Evolutionary conservation across 2,888 invertebrate species (phyloP).

Genomic region (Heliconius aoede): DNA sequence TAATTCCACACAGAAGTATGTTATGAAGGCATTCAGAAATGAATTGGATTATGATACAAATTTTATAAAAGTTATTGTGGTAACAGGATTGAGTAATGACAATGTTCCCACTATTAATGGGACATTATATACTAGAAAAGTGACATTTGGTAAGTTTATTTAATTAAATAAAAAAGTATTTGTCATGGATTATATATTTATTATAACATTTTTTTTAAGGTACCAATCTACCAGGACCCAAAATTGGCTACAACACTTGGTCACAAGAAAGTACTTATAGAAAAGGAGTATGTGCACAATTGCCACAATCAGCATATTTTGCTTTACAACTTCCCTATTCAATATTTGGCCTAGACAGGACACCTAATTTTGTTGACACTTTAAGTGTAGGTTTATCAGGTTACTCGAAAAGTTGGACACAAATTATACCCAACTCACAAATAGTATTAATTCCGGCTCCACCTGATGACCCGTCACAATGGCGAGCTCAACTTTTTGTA

Average conservation of each 20-base stretch:
- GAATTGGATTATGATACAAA: slow-evolving; percentile 96
- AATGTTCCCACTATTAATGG: slow-evolving; percentile 88
- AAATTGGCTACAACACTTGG: slow-evolving; percentile 92
- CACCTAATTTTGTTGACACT: slow-evolving; percentile 98
- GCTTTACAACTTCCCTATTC: slow-evolving; percentile 97
- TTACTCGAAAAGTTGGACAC: slow-evolving; percentile 90
- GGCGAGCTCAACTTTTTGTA: slow-evolving; percentile 96
- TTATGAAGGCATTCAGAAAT: slow-evolving; percentile 92
- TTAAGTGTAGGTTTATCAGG: slow-evolving; percentile 91
- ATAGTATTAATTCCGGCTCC: slow-evolving; percentile 97
- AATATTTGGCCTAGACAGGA: slow-evolving; percentile 98
- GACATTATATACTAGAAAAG: slow-evolving; percentile 88
- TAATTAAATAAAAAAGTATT: not conserved
- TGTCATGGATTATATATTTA: slow-evolving; percentile 21
- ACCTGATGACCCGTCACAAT: slow-evolving; percentile 88
- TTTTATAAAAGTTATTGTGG: slow-evolving; percentile 97
- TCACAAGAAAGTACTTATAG: slow-evolving; percentile 93
- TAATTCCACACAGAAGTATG: slow-evolving; percentile 72
- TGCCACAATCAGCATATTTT: slow-evolving; percentile 96
- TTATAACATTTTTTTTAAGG: slow-evolving; percentile 64
- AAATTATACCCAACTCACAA: slow-evolving; percentile 98
- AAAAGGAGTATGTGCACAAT: slow-evolving; percentile 92
- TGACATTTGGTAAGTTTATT: slow-evolving; percentile 87
- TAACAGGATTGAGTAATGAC: slow-evolving; percentile 91
- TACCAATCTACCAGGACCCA: slow-evolving; percentile 96